Evolutionary conservation across 2,797 vertebrate genomes (phyloP).

Genomic region (Peromyscus melanophrys): DNA sequence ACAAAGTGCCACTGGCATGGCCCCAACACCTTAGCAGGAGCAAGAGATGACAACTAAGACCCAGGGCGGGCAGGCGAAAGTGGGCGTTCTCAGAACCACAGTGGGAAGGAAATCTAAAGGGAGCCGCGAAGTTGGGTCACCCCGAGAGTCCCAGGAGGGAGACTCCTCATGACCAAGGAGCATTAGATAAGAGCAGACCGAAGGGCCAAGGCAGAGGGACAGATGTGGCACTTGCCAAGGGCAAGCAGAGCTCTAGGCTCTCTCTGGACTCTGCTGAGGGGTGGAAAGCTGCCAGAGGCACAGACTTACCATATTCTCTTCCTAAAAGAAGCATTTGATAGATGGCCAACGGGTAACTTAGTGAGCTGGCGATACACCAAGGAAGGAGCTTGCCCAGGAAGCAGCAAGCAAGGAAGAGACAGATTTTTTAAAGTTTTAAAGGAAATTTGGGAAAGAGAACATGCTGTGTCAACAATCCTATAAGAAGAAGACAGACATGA

Average conservation of each 20-base stretch:
- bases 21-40: not conserved
- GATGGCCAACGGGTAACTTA: not conserved
- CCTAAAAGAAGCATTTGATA: slow-evolving; percentile 53
- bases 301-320: not conserved
- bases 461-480: not conserved
- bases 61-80: accelerated
- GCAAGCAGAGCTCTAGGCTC: accelerated
- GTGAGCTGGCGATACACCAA: not conserved
- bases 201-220: not conserved
- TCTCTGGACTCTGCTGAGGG: not conserved
- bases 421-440: not conserved
- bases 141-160: not conserved
- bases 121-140: not conserved
- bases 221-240: not conserved
- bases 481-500: not conserved
- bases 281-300: not conserved
- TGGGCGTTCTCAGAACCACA: accelerated
- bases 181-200: not conserved
- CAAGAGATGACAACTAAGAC: not conserved
- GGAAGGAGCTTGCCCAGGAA: not conserved
- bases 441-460: not conserved
- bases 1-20: not conserved
- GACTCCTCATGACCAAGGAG: accelerated
- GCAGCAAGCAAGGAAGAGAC: slow-evolving; percentile 40
- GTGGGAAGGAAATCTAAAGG: not conserved